Conservation (phyloP, 2,797 vertebrate genomes). For the Loriculus beryllinus region DNA sequence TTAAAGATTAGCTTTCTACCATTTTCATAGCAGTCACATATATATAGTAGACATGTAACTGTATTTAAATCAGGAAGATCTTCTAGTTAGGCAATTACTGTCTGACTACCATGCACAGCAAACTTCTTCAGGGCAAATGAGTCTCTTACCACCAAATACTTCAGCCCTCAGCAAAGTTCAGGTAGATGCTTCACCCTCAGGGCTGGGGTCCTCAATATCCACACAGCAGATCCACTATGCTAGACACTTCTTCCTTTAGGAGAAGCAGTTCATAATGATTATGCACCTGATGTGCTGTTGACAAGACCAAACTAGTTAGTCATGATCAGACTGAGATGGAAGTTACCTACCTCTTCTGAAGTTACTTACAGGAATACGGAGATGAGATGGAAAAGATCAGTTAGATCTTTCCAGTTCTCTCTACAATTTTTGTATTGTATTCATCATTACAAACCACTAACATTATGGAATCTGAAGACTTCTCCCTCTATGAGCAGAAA, state of each 20-base stretch:
- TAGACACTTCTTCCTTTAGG: not conserved
- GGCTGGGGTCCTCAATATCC: not conserved
- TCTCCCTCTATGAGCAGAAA: slow-evolving; percentile 12
- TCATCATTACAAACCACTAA: not conserved
- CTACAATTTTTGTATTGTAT: not conserved
- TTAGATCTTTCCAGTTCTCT: not conserved
- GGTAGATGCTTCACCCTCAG: not conserved
- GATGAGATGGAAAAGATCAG: not conserved
- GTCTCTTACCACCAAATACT: not conserved
- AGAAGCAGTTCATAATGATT: not conserved
- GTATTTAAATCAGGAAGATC: not conserved
- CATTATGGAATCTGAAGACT: not conserved
- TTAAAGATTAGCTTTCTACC: not conserved
- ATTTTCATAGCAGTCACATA: not conserved
- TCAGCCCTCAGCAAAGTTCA: not conserved
- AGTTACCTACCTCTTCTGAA: not conserved
- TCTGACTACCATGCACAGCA: not conserved
- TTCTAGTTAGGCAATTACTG: not conserved
- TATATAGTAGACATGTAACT: not conserved
- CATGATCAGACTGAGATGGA: not conserved
- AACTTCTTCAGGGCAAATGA: not conserved
- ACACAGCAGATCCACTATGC: not conserved
- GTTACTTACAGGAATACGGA: not conserved
- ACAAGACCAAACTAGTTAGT: not conserved
- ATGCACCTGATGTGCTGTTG: not conserved